Percentiles rank a stretch among this genome's conserved stretches.
Conservation (phyloP, 1,140 invertebrate species). For the Lysiphlebus fabarum region DNA sequence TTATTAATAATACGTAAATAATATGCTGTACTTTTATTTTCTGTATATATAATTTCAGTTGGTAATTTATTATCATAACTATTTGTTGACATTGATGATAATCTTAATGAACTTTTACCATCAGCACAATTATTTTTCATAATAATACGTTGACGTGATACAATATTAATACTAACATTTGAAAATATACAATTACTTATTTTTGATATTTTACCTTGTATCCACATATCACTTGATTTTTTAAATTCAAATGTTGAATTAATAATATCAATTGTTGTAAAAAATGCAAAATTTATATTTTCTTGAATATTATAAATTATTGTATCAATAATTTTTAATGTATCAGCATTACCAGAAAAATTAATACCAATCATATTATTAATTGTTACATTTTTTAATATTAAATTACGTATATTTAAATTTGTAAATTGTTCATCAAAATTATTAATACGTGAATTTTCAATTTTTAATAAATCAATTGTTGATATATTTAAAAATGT, state of each 20-base stretch:
- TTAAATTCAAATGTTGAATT: constrained; percentile 34
- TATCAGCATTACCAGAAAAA: constrained; percentile 30
- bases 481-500: constrained; percentile 27
- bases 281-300: constrained; percentile 32
- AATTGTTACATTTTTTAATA: constrained; percentile 38
- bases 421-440: constrained; percentile 35
- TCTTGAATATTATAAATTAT: constrained; percentile 28
- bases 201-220: constrained; percentile 26
- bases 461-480: constrained; percentile 33
- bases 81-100: constrained; percentile 30
- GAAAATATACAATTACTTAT: constrained; percentile 32
- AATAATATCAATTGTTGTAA: constrained; percentile 31
- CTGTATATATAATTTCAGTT: constrained; percentile 37
- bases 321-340: constrained; percentile 29
- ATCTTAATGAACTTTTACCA: constrained; percentile 37
- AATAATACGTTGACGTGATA: constrained; percentile 21
- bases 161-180: constrained; percentile 35
- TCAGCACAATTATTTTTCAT: constrained; percentile 36
- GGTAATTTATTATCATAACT: constrained; percentile 34
- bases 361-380: constrained; percentile 27
- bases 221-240: constrained; percentile 31
- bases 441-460: constrained; percentile 30
- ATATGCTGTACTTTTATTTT: constrained; percentile 10
- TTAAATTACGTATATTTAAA: constrained; percentile 27
- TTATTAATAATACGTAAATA: constrained; percentile 31